Conservation (phyloP, 1,140 invertebrate genomes). For the Drosophila nannoptera region DNA sequence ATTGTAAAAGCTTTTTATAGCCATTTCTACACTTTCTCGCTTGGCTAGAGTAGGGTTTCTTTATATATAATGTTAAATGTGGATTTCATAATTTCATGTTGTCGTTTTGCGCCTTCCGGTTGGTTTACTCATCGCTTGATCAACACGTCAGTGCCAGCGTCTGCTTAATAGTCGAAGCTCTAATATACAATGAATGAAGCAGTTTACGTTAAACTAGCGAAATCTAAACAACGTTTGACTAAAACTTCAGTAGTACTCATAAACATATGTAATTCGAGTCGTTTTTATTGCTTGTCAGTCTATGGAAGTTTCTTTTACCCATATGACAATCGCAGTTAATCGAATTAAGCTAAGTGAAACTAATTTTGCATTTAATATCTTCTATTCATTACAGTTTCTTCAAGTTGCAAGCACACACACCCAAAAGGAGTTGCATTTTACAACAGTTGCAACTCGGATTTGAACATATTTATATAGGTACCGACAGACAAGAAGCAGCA, state of each 20-base stretch:
- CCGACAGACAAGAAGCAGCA: slow-evolving; percentile 45
- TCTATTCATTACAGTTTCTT: slow-evolving; percentile 55
- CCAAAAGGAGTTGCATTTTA: slow-evolving; percentile 51
- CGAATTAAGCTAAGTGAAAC: slow-evolving; percentile 19
- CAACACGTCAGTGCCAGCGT: slow-evolving; percentile 28
- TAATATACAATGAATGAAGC: slow-evolving; percentile 15
- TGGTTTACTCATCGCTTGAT: slow-evolving; percentile 31
- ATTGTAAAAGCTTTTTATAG: slow-evolving; percentile 29
- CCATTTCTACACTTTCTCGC: slow-evolving; percentile 30
- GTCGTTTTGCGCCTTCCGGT: slow-evolving; percentile 16
- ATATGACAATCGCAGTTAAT: slow-evolving; percentile 22
- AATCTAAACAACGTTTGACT: slow-evolving; percentile 37
- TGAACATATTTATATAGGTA: slow-evolving; percentile 62
- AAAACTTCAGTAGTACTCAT: slow-evolving; percentile 14
- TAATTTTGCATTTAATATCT: slow-evolving; percentile 4
- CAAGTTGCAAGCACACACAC: slow-evolving; percentile 54
- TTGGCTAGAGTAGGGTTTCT: slow-evolving; percentile 1
- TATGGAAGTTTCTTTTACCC: slow-evolving; percentile 4
- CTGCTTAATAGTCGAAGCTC: slow-evolving; percentile 14
- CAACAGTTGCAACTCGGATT: slow-evolving; percentile 67
- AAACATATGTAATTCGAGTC: slow-evolving; percentile 17
- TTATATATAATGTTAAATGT: slow-evolving; percentile 23
- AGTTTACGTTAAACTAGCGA: slow-evolving; percentile 28
- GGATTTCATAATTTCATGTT: slow-evolving; percentile 28
- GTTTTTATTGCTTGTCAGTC: slow-evolving; percentile 22